Evolutionary conservation across 2,797 vertebrate species (phyloP).

Genomic region (Avahi laniger): DNA sequence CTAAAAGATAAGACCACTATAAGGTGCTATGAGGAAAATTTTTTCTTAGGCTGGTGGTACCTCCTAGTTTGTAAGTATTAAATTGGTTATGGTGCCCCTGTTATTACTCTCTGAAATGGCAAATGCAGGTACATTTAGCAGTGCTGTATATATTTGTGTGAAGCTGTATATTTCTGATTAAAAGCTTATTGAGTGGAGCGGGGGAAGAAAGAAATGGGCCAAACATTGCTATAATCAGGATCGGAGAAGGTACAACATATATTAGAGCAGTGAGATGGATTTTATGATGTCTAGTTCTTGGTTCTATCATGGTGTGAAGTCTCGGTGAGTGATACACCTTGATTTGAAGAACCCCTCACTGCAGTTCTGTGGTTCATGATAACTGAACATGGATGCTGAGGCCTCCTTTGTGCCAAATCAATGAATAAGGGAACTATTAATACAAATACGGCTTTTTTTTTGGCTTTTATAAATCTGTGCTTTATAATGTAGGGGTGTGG

Average conservation of each 20-base stretch:
- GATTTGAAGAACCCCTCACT: background rate
- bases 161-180: conserved; percentile 34
- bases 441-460: background rate
- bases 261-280: background rate
- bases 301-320: background rate
- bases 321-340: background rate
- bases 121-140: background rate
- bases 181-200: background rate
- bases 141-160: background rate
- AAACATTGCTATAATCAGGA: background rate
- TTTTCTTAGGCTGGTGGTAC: background rate
- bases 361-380: background rate
- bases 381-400: background rate
- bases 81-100: background rate
- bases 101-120: background rate
- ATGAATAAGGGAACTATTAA: conserved; percentile 1
- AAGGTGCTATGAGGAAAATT: background rate
- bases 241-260: background rate
- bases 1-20: background rate
- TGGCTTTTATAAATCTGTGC: background rate
- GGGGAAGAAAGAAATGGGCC: background rate
- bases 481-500: background rate
- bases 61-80: background rate
- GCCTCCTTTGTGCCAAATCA: background rate
- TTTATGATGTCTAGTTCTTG: background rate